Evolutionary conservation across 92 coral and sea anemone species (phyloP).

Genomic region (Phenganax subtilis): DNA sequence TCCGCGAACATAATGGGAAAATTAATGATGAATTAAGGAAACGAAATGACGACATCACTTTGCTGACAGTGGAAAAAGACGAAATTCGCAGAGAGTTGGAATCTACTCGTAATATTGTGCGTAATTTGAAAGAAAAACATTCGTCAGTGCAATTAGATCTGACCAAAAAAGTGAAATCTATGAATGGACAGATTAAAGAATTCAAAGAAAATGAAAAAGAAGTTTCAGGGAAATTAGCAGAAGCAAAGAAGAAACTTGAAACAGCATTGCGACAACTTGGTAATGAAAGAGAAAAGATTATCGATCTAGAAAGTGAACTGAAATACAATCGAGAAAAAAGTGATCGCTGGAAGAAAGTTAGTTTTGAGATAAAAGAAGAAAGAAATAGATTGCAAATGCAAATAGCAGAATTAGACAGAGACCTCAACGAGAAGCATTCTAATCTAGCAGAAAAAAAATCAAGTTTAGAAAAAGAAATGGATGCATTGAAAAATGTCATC

Average conservation of each 20-base stretch:
- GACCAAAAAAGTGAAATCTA: conserved; percentile 1
- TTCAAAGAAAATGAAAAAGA: conserved; percentile 3
- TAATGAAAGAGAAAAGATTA: conserved; percentile 20
- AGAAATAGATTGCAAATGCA: conserved; percentile 32
- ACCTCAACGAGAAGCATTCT: conserved; percentile 30
- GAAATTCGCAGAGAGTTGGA: conserved; percentile 17
- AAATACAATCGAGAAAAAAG: not conserved
- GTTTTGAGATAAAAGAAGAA: conserved; percentile 29
- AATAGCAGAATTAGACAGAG: conserved; percentile 32
- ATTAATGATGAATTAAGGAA: conserved; percentile 10
- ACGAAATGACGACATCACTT: conserved; percentile 15
- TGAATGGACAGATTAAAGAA: conserved; percentile 14
- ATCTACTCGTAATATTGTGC: not conserved
- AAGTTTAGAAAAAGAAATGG: conserved; percentile 29
- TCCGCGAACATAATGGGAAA: conserved; percentile 31
- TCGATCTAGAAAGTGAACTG: conserved; percentile 2
- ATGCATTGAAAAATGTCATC: conserved; percentile 10
- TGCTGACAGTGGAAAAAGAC: conserved; percentile 29
- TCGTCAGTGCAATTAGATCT: not conserved
- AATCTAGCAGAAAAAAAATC: conserved; percentile 36
- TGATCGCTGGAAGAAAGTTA: conserved; percentile 29
- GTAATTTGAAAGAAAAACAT: not conserved
- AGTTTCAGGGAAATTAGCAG: not conserved
- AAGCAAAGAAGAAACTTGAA: conserved; percentile 16
- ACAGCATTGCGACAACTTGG: not conserved